Conservation (phyloP, 2,888 invertebrate species). For the Dorcus hopei region DNA sequence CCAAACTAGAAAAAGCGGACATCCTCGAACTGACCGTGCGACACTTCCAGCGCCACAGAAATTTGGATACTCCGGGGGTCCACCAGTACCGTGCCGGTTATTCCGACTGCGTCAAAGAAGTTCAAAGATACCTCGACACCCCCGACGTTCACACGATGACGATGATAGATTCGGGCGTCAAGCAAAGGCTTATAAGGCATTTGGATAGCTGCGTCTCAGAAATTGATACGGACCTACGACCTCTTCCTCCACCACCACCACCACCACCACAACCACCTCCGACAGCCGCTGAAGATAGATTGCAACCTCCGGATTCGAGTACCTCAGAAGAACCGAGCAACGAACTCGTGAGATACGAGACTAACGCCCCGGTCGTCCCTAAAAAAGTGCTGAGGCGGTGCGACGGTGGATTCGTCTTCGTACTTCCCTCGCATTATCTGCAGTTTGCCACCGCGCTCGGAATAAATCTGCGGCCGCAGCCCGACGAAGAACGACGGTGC, state of each 20-base stretch:
- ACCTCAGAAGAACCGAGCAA: conserved; percentile 43
- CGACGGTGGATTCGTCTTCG: conserved; percentile 60
- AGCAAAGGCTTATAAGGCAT: conserved; percentile 59
- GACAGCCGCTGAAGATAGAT: conserved; percentile 29
- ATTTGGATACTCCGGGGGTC: conserved; percentile 58
- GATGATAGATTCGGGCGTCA: conserved; percentile 56
- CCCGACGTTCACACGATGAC: conserved; percentile 60
- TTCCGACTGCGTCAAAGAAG: conserved; percentile 64
- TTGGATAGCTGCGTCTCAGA: conserved; percentile 61
- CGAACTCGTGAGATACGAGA: conserved; percentile 36
- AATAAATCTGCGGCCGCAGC: conserved; percentile 43
- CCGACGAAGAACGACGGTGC: conserved; percentile 15
- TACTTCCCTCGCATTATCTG: conserved; percentile 61
- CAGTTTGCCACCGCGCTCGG: conserved; percentile 56
- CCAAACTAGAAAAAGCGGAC: conserved; percentile 82
- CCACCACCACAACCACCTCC: conserved; percentile 3
- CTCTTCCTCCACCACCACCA: neutral
- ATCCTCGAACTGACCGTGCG: conserved; percentile 80
- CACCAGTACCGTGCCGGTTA: conserved; percentile 65
- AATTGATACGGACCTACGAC: conserved; percentile 54
- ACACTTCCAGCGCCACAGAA: conserved; percentile 73
- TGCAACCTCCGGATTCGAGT: conserved; percentile 49
- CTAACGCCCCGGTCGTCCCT: conserved; percentile 4
- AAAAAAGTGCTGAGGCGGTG: conserved; percentile 55
- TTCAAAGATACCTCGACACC: conserved; percentile 57